A percentile compares a stretch with the other conserved stretches of the same genome.
phyloP scores from a whole-genome alignment of 2,888 invertebrate genomes.

The Pammene aurita region DNA sequence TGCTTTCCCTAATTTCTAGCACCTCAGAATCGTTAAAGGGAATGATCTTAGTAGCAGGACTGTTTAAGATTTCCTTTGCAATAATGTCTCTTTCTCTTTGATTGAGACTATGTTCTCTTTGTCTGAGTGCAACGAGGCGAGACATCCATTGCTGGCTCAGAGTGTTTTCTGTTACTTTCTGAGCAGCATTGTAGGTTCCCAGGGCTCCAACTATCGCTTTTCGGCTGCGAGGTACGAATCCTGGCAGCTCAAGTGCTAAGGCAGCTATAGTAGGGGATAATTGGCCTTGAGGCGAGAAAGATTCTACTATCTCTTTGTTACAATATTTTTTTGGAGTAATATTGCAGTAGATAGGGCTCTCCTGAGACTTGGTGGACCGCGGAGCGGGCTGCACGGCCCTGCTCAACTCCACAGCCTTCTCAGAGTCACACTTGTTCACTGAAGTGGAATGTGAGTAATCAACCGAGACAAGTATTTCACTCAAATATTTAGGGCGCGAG shows the following conservation, averaged over 20 bases:
- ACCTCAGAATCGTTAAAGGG: constrained; percentile 55
- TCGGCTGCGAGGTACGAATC: constrained; percentile 73
- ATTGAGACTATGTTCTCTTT: constrained; percentile 79
- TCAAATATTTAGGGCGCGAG: constrained; percentile 52
- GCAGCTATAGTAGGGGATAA: constrained; percentile 77
- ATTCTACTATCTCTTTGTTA: constrained; percentile 49
- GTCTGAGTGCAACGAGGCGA: constrained; percentile 77
- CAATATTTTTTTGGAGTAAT: constrained; percentile 58
- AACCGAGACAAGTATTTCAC: constrained; percentile 60
- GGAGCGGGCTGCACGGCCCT: constrained; percentile 64
- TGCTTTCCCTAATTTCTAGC: constrained; percentile 52
- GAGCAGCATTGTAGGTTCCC: constrained; percentile 65
- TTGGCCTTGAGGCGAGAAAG: constrained; percentile 51
- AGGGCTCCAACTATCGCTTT: constrained; percentile 62
- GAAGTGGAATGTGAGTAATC: constrained; percentile 53
- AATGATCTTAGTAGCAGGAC: constrained; percentile 65
- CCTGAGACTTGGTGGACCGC: constrained; percentile 56
- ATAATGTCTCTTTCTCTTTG: constrained; percentile 77
- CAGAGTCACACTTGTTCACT: constrained; percentile 74
- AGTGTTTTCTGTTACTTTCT: constrained; percentile 80
- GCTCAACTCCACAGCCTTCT: constrained; percentile 70
- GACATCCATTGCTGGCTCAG: constrained; percentile 83
- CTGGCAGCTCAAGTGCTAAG: constrained; percentile 76
- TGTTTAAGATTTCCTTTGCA: constrained; percentile 73
- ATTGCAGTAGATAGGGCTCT: constrained; percentile 73